Conservation (phyloP, 2,797 vertebrate species). For the Lemur catta region DNA sequence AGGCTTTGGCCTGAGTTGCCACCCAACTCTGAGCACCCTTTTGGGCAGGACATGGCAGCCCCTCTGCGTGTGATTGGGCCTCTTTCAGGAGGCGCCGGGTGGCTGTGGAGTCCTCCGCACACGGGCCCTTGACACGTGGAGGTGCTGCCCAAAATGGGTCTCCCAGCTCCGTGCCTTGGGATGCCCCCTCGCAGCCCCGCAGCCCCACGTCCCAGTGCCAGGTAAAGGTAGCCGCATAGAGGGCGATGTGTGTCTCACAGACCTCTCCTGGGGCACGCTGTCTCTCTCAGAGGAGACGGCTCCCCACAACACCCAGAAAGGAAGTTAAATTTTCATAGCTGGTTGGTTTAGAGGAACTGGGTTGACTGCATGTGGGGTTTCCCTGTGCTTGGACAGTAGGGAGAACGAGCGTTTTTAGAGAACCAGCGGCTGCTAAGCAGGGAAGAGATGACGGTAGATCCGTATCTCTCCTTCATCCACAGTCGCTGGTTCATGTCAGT, state of each 20-base stretch:
- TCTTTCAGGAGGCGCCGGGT: neutral
- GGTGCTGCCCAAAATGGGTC: neutral
- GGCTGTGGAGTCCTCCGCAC: neutral
- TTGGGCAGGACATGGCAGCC: neutral
- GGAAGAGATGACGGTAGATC: neutral
- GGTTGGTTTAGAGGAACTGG: neutral
- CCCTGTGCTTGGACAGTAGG: neutral
- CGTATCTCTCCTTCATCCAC: accelerated
- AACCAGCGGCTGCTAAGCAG: accelerated
- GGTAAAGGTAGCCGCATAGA: neutral
- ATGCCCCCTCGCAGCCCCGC: accelerated
- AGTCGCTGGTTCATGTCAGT: neutral
- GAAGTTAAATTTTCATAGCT: neutral
- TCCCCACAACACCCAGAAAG: neutral
- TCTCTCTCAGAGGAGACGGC: neutral
- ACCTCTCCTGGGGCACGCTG: neutral
- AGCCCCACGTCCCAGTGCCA: neutral
- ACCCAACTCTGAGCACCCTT: neutral
- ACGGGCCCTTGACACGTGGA: no score
- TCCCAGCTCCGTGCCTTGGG: neutral
- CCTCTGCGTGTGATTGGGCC: neutral
- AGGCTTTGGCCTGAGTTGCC: neutral
- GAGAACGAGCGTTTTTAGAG: neutral
- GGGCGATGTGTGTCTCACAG: neutral
- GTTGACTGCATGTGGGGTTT: neutral